phyloP scores from a whole-genome alignment of 2,888 invertebrate genomes.

The Drosophila histrio region DNA sequence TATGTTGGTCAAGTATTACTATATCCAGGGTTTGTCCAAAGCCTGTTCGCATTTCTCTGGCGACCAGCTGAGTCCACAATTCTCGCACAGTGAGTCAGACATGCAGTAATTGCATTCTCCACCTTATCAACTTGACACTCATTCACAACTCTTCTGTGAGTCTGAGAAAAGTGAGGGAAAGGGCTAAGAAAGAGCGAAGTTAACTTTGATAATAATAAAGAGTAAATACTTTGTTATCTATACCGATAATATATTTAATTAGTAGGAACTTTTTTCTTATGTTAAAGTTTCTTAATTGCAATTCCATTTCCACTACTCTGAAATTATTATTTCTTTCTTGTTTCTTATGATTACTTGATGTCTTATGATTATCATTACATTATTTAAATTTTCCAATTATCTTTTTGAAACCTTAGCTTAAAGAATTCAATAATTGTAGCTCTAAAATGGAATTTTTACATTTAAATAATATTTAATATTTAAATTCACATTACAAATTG shows the following conservation, averaged over 20 bases:
- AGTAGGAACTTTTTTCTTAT: neutral
- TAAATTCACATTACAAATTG: no score
- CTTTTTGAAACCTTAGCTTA: no score
- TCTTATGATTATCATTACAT: no score
- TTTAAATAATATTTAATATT: no score
- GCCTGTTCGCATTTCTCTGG: neutral
- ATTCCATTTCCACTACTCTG: no score
- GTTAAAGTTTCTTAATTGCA: neutral
- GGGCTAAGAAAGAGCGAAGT: neutral
- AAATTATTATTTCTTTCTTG: no score
- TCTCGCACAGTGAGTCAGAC: constrained; percentile 25
- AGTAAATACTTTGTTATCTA: neutral
- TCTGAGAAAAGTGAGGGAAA: neutral
- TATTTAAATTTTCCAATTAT: no score
- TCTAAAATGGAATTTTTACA: no score
- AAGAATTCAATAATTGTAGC: no score
- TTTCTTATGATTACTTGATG: no score
- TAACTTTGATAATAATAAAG: neutral
- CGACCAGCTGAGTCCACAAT: constrained; percentile 25
- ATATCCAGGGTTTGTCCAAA: constrained; percentile 7
- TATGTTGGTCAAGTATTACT: constrained; percentile 42
- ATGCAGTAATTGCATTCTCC: constrained; percentile 4
- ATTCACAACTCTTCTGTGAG: neutral
- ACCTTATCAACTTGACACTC: constrained; percentile 28
- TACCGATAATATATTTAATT: neutral